A percentile compares a stretch with the other conserved stretches of the same genome.
phyloP scores from a whole-genome alignment of 2,113 vertebrate species.

The Lagopus muta region DNA sequence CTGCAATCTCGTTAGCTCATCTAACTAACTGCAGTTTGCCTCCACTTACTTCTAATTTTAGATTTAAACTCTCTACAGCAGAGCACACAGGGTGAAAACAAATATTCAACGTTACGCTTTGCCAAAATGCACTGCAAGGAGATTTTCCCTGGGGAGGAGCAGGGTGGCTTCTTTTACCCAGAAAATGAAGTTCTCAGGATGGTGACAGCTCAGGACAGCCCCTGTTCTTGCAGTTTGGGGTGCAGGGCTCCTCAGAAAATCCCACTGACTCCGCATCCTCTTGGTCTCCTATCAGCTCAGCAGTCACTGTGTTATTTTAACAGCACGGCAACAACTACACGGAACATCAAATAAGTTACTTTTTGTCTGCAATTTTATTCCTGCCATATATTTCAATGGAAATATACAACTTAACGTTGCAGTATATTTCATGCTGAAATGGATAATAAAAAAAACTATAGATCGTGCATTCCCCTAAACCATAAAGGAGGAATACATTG shows the following conservation, averaged over 20 bases:
- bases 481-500: neutral
- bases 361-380: slow-evolving; percentile 67
- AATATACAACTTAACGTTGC: slow-evolving; percentile 56
- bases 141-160: slow-evolving; percentile 9
- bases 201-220: neutral
- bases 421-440: slow-evolving; percentile 54
- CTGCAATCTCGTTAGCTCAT: neutral
- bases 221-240: neutral
- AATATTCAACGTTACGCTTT: neutral
- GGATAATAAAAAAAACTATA: slow-evolving; percentile 44
- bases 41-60: neutral
- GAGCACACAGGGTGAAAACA: neutral
- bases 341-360: slow-evolving; percentile 58
- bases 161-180: neutral
- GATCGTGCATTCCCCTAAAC: slow-evolving; percentile 12
- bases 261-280: slow-evolving; percentile 53
- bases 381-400: slow-evolving; percentile 56
- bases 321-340: slow-evolving; percentile 50
- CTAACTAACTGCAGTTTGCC: neutral
- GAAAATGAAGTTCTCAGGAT: slow-evolving; percentile 4
- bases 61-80: neutral
- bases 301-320: slow-evolving; percentile 64
- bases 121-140: neutral
- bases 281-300: slow-evolving; percentile 27
- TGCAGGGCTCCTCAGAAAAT: neutral